Base-by-base conservation (phyloP, 2,113 vertebrate genomes). In the Leiothrix lutea region DNA sequence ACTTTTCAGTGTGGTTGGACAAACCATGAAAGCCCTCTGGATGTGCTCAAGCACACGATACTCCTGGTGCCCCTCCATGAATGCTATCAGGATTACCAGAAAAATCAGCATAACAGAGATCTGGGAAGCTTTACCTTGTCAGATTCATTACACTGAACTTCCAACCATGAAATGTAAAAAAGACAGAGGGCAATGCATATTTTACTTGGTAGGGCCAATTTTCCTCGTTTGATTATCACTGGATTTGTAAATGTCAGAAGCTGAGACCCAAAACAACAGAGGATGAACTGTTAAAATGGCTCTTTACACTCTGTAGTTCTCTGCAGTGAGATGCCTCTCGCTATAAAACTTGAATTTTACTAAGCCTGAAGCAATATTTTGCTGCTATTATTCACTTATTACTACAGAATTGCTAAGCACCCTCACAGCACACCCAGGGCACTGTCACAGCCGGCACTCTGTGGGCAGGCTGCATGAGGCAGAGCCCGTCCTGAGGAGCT, bases 391-490 rank as follows among this genome's bases (percentile, higher is more conserved):
- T 35, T 90, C 71, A 57, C 36, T 72, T 81, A 64, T 64, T 87
- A n/a, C 38, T 66, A 26, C 47, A 70, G 75, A 62, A 70, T 2
- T 25, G 33, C 85, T 82, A 24, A 66, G 36, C 24, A 72, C 33
- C 40, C 35, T 57, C 64, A 6, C 16, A 80, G 81, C 29, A 70
- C 5, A 60, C 4, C 8, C 24, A 70, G 71, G 42, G 11, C 33
- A 9, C 24, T 18, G 28, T 47, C 73, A 35, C 13, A 57, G 14
- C 9, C 1, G 0, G 8, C 1, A 0, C 21, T 70, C 4, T 16
- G 13, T 2, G 26, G 65, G 33, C 42, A 23, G 15, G 14, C 22
- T 90, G 66, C 0, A 5, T 12, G 60, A 71, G 40, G 14, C 20
- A 47, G 42, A 47, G 26, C 13, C 56, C 15, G 51, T 70, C 73